Conservation (phyloP, 1,140 invertebrate species). For the Goniozus legneri region DNA sequence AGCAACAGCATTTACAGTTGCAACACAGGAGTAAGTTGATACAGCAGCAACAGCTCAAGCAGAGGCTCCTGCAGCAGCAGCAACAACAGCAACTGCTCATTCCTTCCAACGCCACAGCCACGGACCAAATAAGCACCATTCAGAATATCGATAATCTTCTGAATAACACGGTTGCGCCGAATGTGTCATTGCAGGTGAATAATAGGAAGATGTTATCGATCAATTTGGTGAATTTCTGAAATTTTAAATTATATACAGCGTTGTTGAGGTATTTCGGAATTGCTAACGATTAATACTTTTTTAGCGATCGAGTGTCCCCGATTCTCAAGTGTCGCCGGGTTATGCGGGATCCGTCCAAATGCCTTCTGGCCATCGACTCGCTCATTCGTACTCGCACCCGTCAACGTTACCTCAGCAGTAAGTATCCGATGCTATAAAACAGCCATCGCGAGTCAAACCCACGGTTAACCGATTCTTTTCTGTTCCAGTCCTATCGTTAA, state of each 20-base stretch:
- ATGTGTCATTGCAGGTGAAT: constrained; percentile 69
- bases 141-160: constrained; percentile 75
- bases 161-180: constrained; percentile 77
- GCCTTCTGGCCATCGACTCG: constrained; percentile 50
- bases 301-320: constrained; percentile 68
- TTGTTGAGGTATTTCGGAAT: neutral
- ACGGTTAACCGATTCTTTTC: neutral
- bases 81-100: constrained; percentile 70
- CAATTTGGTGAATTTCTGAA: constrained; percentile 5
- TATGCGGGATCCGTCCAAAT: constrained; percentile 58
- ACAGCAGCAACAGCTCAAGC: constrained; percentile 55
- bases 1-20: constrained; percentile 46
- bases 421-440: constrained; percentile 12
- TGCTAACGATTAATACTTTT: too few species aligned
- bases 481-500: constrained; percentile 44
- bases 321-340: constrained; percentile 69
- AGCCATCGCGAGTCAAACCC: neutral
- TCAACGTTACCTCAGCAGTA: constrained; percentile 51
- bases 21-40: constrained; percentile 44
- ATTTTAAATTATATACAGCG: too few species aligned
- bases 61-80: constrained; percentile 64
- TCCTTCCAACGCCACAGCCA: constrained; percentile 62
- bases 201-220: constrained; percentile 1
- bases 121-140: constrained; percentile 61
- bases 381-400: constrained; percentile 50